A percentile compares a stretch with the other conserved stretches of the same genome.
phyloP scores from a whole-genome alignment of 2,888 invertebrate genomes.

The Brachypalpus laphriformis region DNA sequence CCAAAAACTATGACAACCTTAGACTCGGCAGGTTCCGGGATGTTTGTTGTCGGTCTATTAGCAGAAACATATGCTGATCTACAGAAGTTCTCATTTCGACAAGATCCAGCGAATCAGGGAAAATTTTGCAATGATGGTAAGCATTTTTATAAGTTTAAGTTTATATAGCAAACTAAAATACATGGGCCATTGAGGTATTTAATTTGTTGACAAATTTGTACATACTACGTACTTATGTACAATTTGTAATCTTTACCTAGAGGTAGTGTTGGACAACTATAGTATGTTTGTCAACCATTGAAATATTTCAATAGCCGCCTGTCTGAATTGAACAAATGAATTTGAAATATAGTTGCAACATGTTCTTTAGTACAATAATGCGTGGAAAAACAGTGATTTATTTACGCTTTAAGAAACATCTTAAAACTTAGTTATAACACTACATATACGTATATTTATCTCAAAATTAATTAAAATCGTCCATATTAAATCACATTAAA shows the following conservation, averaged over 20 bases:
- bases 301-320: no score
- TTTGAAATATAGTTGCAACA: background rate
- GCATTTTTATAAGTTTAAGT: constrained; percentile 51
- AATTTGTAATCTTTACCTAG: no score
- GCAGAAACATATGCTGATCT: constrained; percentile 96
- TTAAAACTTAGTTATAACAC: background rate
- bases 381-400: background rate
- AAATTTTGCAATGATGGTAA: constrained; percentile 96
- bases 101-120: constrained; percentile 94
- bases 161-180: no score
- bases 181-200: no score
- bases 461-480: background rate
- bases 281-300: background rate
- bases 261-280: no score
- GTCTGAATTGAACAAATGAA: no score
- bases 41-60: constrained; percentile 92
- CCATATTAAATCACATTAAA: background rate
- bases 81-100: constrained; percentile 95
- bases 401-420: background rate
- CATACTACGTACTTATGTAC: no score
- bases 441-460: no score
- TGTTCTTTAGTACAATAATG: background rate
- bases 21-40: constrained; percentile 92
- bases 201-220: no score
- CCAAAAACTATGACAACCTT: constrained; percentile 94